A percentile compares a stretch with the other conserved stretches of the same genome.
Evolutionary conservation across 2,113 vertebrate species (phyloP).

Genomic region (Sinocyclocheilus grahami): DNA sequence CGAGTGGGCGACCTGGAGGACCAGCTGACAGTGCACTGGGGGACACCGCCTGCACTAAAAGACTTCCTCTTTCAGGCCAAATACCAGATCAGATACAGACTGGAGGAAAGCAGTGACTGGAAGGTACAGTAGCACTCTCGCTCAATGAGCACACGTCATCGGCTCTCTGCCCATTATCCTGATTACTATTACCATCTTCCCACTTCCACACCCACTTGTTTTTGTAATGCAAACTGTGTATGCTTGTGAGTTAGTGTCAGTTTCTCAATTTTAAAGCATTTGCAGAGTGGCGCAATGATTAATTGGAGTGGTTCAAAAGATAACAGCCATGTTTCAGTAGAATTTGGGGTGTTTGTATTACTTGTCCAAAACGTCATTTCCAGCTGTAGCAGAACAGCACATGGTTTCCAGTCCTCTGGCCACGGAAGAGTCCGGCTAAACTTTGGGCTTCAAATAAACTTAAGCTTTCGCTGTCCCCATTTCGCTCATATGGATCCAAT

Average conservation of each 20-base stretch:
- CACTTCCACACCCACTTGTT: background rate
- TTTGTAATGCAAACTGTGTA: background rate
- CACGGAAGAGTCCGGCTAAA: conserved; percentile 28
- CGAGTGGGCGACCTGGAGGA: conserved; percentile 90
- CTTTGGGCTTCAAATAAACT: conserved; percentile 42
- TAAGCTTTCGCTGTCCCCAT: conserved; percentile 31
- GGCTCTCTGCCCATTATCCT: background rate
- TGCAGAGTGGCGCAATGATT: conserved; percentile 16
- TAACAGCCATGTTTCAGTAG: conserved; percentile 34
- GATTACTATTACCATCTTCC: background rate
- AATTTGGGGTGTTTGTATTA: conserved; percentile 21
- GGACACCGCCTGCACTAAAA: conserved; percentile 87
- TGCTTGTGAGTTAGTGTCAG: background rate
- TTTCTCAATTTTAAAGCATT: background rate
- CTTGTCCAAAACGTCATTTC: conserved; percentile 44
- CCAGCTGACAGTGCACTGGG: conserved; percentile 93
- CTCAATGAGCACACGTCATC: background rate
- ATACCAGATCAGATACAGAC: conserved; percentile 96
- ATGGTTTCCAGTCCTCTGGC: conserved; percentile 47
- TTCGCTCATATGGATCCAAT: conserved; percentile 57
- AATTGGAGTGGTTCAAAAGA: conserved; percentile 14
- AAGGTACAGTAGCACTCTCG: conserved; percentile 76
- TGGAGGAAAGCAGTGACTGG: conserved; percentile 93
- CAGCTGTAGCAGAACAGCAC: conserved; percentile 39
- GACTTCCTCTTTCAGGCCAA: conserved; percentile 97